These are phyloP conservation scores for Alosa sapidissima DNA, from an alignment of 2,797 vertebrate species.

Conservation along the genomic window DNA sequence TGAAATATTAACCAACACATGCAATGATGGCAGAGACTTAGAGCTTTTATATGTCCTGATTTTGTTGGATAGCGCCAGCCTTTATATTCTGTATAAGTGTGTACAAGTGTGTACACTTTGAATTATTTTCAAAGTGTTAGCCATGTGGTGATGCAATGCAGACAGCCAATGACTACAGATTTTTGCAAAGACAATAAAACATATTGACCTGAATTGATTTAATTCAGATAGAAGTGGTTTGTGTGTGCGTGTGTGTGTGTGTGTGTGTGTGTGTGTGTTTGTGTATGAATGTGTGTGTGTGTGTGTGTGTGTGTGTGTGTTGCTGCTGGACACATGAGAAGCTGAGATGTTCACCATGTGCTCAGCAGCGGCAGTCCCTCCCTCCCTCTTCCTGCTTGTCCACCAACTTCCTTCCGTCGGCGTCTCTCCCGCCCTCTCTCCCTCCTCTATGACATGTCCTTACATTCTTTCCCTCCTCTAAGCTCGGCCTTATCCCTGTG, in stretches of 20 bases:
- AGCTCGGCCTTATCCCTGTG: neutral
- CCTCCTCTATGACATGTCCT: neutral
- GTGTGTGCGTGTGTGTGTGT: slow-evolving; percentile 3
- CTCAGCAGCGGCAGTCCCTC: neutral
- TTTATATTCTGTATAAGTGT: neutral
- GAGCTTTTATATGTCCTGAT: neutral
- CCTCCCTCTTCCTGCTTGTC: neutral
- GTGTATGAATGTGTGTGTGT: neutral
- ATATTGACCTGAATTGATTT: neutral
- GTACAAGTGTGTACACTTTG: neutral
- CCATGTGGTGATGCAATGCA: neutral
- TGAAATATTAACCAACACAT: slow-evolving; percentile 17
- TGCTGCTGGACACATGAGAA: neutral
- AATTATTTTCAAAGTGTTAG: neutral
- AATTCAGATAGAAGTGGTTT: neutral
- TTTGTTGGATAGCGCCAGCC: neutral
- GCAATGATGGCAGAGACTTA: neutral
- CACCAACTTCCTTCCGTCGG: neutral
- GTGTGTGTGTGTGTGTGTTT: neutral
- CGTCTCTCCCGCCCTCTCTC: neutral
- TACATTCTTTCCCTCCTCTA: neutral
- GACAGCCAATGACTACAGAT: neutral
- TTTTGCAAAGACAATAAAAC: neutral
- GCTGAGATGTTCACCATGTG: slow-evolving; percentile 15
- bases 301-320: slow-evolving; percentile 4